These are phyloP conservation scores for Vicugna pacos DNA, from an alignment of 2,113 vertebrate genomes.

Conservation along the genomic window DNA sequence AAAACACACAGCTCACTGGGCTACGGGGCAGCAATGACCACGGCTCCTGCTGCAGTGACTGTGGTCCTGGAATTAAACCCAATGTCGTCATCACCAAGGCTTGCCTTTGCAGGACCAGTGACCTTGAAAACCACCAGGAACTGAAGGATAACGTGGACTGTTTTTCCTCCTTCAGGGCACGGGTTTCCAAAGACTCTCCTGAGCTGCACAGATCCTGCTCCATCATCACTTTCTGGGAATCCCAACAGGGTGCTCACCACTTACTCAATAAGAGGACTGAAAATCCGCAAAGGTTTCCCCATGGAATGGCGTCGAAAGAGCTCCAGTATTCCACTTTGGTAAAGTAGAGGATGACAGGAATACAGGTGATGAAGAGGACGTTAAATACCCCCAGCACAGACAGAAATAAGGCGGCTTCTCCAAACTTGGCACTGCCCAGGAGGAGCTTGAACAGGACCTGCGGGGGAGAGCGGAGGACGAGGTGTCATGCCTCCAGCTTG, in stretches of 20 bases:
- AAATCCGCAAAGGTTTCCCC: constrained; percentile 96
- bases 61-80: not conserved
- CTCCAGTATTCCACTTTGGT: constrained; percentile 95
- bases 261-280: constrained; percentile 95
- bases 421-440: constrained; percentile 97
- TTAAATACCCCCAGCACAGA: constrained; percentile 95
- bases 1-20: accelerated
- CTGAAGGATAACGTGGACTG: accelerated
- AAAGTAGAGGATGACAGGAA: constrained; percentile 96
- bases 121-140: not conserved
- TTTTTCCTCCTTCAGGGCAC: accelerated
- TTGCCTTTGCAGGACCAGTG: not conserved
- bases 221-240: not conserved
- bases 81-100: not conserved
- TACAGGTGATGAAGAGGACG: constrained; percentile 93
- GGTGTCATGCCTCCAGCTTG: not conserved
- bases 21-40: not conserved
- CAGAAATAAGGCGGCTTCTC: constrained; percentile 97
- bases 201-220: not conserved
- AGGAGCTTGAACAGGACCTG: constrained; percentile 99
- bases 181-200: not conserved
- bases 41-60: accelerated
- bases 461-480: constrained; percentile 46
- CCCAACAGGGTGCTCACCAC: not conserved
- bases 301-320: constrained; percentile 91